phyloP scores from a whole-genome alignment of 1,140 invertebrate genomes.

The Bombus huntii region DNA sequence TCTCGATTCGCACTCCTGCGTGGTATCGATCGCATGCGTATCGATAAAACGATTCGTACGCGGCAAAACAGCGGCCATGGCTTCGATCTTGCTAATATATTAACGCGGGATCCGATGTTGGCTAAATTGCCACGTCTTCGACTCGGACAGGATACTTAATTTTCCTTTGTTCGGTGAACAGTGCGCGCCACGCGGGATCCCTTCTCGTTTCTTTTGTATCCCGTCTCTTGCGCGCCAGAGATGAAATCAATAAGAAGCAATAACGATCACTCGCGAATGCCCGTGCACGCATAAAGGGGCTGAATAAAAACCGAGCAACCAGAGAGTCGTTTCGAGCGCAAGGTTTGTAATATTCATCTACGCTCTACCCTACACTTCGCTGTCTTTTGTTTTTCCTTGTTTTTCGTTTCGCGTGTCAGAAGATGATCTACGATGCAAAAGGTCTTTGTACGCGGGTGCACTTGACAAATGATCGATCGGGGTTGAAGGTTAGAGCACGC shows the following conservation, averaged over 20 bases:
- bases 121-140: conserved; percentile 60
- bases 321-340: conserved; percentile 8
- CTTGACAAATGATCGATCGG: conserved; percentile 34
- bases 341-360: not conserved
- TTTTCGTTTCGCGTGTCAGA: conserved; percentile 25
- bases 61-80: conserved; percentile 9
- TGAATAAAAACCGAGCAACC: conserved; percentile 50
- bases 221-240: conserved; percentile 45
- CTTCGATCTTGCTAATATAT: conserved; percentile 55
- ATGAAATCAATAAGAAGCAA: conserved; percentile 60
- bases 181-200: conserved; percentile 22
- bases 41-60: conserved; percentile 38
- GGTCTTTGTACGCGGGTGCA: conserved; percentile 3
- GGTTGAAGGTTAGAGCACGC: not conserved
- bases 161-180: conserved; percentile 65
- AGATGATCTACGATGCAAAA: conserved; percentile 35
- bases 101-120: conserved; percentile 63
- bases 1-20: conserved; percentile 12
- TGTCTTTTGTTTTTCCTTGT: not conserved
- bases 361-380: not conserved
- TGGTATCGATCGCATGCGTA: no score
- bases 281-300: conserved; percentile 13
- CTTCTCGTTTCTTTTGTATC: conserved; percentile 43
- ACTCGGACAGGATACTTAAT: conserved; percentile 63
- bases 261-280: conserved; percentile 47